These are phyloP conservation scores for Galemys pyrenaicus DNA, from an alignment of 2,113 vertebrate genomes.

Conservation along the genomic window DNA sequence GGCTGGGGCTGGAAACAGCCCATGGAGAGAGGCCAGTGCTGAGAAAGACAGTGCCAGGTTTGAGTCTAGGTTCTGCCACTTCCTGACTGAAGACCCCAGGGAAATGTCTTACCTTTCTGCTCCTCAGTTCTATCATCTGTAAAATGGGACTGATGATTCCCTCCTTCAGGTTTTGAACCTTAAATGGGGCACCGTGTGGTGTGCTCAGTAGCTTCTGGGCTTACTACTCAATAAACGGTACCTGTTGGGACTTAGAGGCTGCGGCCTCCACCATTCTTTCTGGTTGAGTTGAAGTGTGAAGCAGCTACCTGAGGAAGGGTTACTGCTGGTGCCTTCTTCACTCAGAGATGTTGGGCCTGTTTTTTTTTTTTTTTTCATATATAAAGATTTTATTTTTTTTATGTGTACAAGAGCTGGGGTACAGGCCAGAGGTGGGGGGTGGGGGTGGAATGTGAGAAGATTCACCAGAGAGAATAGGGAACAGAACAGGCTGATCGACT, in stretches of 20 bases:
- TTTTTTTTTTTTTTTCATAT: too few relatives aligned
- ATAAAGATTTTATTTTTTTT: too few relatives aligned
- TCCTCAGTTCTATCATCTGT: background rate
- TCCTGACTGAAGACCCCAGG: background rate
- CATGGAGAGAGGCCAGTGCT: background rate
- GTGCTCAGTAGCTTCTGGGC: background rate
- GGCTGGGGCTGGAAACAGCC: too few relatives aligned
- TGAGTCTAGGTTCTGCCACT: background rate
- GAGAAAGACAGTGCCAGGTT: background rate
- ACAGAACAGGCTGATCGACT: too few relatives aligned
- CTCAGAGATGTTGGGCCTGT: background rate
- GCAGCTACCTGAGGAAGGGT: background rate
- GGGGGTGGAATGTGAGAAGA: too few relatives aligned
- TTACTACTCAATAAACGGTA: background rate
- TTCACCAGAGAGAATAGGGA: too few relatives aligned
- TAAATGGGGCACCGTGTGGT: background rate
- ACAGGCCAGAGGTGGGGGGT: too few relatives aligned
- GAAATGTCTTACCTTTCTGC: background rate
- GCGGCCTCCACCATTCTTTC: background rate
- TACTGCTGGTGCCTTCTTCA: background rate
- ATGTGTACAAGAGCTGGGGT: too few relatives aligned
- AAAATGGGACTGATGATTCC: background rate
- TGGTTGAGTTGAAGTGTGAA: background rate
- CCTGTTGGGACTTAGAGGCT: background rate
- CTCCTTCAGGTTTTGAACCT: background rate